Evolutionary conservation across 2,113 vertebrate genomes (phyloP).

Genomic region (Himantopus leucocephalus): DNA sequence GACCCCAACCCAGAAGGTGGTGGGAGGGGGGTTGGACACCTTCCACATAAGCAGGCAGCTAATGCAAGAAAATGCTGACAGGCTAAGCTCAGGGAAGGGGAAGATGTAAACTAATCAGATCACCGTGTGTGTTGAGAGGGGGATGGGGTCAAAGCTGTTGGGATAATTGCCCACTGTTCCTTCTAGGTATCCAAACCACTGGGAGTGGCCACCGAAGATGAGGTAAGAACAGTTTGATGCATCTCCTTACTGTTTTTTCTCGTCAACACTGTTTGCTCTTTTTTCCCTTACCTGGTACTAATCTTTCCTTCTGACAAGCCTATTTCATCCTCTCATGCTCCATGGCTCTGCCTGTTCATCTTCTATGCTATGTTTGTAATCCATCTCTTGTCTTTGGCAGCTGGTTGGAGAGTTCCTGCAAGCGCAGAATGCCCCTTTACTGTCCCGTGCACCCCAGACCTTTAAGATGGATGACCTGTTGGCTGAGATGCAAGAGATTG

Average conservation of each 20-base stretch:
- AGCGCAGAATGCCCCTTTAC: constrained; percentile 75
- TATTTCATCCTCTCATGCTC: neutral
- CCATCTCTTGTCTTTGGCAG: constrained; percentile 66
- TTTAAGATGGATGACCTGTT: constrained; percentile 98
- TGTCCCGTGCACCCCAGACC: constrained; percentile 88
- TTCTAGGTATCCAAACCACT: constrained; percentile 87
- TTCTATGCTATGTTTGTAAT: neutral
- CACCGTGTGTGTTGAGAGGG: rapidly evolving
- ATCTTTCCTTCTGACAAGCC: neutral
- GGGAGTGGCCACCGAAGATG: constrained; percentile 90
- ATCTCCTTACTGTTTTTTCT: neutral
- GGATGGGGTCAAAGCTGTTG: neutral
- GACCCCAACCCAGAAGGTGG: neutral
- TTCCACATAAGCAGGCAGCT: neutral
- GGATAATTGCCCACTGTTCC: neutral
- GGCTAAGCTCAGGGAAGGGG: neutral
- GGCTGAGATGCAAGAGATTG: constrained; percentile 99
- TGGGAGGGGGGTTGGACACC: neutral
- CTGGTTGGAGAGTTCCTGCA: constrained; percentile 95
- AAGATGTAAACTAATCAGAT: neutral
- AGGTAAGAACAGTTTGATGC: constrained; percentile 74
- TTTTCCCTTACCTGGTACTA: neutral
- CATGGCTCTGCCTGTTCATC: neutral
- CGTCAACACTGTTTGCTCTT: neutral
- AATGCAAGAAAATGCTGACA: neutral